Percentiles rank a stretch among this genome's conserved stretches.
Conservation (phyloP, 2,888 invertebrate genomes). For the Orgyia antiqua region DNA sequence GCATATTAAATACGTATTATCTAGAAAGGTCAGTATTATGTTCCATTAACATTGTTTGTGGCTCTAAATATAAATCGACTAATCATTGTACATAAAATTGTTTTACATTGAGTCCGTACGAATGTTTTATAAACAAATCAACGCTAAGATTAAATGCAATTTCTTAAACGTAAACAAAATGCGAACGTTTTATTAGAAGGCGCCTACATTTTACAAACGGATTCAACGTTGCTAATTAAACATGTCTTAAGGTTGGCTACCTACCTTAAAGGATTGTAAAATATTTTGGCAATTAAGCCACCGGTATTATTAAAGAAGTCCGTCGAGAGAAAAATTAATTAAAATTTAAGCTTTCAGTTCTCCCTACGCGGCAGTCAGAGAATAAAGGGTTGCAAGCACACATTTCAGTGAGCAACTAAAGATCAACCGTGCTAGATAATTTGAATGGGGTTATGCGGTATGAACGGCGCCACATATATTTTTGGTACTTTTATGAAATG, state of each 20-base stretch:
- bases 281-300: constrained; percentile 64
- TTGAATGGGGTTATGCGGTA: constrained; percentile 58
- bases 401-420: constrained; percentile 70
- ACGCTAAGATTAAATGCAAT: constrained; percentile 5
- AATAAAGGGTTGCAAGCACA: constrained; percentile 54
- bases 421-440: constrained; percentile 67
- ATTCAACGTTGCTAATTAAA: constrained; percentile 52
- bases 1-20: too few species aligned
- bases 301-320: constrained; percentile 60
- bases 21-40: too few species aligned
- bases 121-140: constrained; percentile 3
- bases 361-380: constrained; percentile 49
- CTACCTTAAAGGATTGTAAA: constrained; percentile 53
- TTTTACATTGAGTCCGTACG: too few species aligned
- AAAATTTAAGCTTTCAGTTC: constrained; percentile 64
- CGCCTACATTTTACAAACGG: constrained; percentile 30
- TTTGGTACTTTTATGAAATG: too few species aligned
- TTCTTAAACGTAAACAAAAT: constrained; percentile 19
- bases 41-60: too few species aligned
- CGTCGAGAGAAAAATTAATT: constrained; percentile 73
- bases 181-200: constrained; percentile 11
- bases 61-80: too few species aligned
- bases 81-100: too few species aligned
- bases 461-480: too few species aligned
- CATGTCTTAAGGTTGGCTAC: constrained; percentile 42